Conservation (phyloP, 2,888 invertebrate species). For the Biston betularia region DNA sequence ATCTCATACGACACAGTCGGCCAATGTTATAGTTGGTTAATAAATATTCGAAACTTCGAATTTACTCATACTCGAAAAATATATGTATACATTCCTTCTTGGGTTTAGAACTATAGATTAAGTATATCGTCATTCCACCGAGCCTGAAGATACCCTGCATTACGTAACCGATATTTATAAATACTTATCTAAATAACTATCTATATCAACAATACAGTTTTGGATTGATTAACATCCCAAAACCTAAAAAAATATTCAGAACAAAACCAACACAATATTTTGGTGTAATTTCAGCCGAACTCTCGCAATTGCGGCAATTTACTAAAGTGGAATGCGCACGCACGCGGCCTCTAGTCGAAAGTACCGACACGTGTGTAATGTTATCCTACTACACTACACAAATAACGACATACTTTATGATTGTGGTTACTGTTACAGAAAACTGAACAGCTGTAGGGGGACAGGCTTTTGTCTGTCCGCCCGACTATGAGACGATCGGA, state of each 20-base stretch:
- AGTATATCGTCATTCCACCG: too few relatives aligned
- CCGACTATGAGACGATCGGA: neutral
- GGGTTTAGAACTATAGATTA: too few relatives aligned
- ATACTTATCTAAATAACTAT: too few relatives aligned
- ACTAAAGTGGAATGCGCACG: slow-evolving; percentile 17
- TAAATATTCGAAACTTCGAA: too few relatives aligned
- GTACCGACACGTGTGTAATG: slow-evolving; percentile 22
- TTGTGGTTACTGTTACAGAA: slow-evolving; percentile 15
- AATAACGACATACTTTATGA: slow-evolving; percentile 20
- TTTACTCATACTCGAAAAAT: too few relatives aligned
- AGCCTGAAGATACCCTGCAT: too few relatives aligned
- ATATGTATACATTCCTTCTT: too few relatives aligned
- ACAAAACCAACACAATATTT: slow-evolving; percentile 11
- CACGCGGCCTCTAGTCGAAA: slow-evolving; percentile 13
- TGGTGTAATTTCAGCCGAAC: slow-evolving; percentile 13
- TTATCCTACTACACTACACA: slow-evolving; percentile 10
- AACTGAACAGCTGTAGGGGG: slow-evolving; percentile 5
- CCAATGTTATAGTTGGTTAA: too few relatives aligned
- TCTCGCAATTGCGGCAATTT: slow-evolving; percentile 21
- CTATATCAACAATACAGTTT: too few relatives aligned
- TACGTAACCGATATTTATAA: too few relatives aligned
- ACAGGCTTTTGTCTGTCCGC: slow-evolving; percentile 12
- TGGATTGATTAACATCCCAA: too few relatives aligned
- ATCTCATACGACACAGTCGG: too few relatives aligned
- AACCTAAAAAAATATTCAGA: neutral